Conservation (phyloP, 2,797 vertebrate species). For the Sebastes jordani region DNA sequence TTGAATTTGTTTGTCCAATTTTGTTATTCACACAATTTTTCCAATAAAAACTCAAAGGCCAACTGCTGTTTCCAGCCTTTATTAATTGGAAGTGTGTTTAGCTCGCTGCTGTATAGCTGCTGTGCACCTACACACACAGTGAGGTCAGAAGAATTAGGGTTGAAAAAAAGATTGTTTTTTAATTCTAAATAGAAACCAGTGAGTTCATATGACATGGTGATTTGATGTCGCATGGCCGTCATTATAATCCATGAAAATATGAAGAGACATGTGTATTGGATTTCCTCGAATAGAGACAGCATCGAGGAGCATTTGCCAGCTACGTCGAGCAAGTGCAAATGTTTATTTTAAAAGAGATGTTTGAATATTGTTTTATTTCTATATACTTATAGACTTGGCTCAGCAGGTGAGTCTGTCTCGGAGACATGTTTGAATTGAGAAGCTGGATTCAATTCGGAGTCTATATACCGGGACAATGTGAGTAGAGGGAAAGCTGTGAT, state of each 20-base stretch:
- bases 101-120: background rate
- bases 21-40: background rate
- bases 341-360: conserved; percentile 77
- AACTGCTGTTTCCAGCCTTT: background rate
- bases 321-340: conserved; percentile 51
- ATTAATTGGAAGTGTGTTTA: background rate
- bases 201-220: conserved; percentile 39
- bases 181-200: conserved; percentile 37
- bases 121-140: background rate
- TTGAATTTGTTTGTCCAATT: background rate
- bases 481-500: conserved; percentile 63
- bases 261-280: conserved; percentile 62
- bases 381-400: conserved; percentile 58
- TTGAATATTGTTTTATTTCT: conserved; percentile 79
- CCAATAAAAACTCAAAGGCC: background rate
- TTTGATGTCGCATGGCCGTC: conserved; percentile 50
- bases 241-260: conserved; percentile 55
- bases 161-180: conserved; percentile 41
- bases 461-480: conserved; percentile 60
- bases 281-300: conserved; percentile 65
- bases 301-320: conserved; percentile 48
- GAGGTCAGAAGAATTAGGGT: background rate
- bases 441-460: conserved; percentile 61
- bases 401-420: conserved; percentile 46
- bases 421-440: conserved; percentile 39